Evolutionary conservation across 2,888 invertebrate species (phyloP).

Genomic region (Pseudococcus viburni): DNA sequence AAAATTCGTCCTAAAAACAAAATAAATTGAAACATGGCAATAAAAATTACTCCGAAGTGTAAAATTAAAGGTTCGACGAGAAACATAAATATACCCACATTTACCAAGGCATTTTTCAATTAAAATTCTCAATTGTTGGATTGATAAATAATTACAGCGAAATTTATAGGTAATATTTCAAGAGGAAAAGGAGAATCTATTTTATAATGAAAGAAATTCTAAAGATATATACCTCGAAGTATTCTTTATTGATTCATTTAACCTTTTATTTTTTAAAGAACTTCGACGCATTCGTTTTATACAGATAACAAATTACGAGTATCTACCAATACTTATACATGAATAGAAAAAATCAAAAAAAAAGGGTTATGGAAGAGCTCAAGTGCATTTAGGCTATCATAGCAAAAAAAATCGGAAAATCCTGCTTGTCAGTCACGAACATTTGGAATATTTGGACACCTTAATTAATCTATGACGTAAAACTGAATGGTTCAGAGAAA

Average conservation of each 20-base stretch:
- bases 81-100: neutral
- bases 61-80: neutral
- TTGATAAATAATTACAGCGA: neutral
- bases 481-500: neutral
- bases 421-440: no score
- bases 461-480: neutral
- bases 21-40: neutral
- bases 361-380: no score
- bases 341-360: no score
- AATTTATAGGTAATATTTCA: neutral
- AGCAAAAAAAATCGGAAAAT: neutral
- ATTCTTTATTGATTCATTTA: no score
- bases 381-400: no score
- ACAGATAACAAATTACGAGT: no score
- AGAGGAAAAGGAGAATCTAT: neutral
- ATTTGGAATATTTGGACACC: neutral
- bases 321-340: no score
- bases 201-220: neutral
- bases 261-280: neutral
- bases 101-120: neutral
- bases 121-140: neutral
- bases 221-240: neutral
- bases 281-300: no score
- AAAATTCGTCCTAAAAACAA: constrained; percentile 33
- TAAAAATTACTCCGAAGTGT: neutral